These are phyloP conservation scores for Stenchaetothrips biformis DNA, from an alignment of 2,888 invertebrate genomes.

Conservation along the genomic window DNA sequence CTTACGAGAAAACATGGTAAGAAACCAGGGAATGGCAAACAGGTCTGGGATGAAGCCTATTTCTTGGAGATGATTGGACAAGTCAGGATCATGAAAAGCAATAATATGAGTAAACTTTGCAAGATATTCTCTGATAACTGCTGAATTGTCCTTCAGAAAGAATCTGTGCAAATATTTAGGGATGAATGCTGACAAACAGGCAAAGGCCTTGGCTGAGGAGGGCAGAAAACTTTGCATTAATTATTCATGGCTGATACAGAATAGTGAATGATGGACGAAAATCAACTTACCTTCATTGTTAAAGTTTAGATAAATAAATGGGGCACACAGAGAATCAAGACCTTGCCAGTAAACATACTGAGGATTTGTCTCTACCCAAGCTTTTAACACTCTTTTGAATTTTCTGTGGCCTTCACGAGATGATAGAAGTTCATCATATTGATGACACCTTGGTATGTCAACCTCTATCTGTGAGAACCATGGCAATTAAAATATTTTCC, in stretches of 20 bases:
- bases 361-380: slow-evolving; percentile 91
- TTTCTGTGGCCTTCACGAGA: slow-evolving; percentile 89
- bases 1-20: slow-evolving; percentile 98
- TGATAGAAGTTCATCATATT: slow-evolving; percentile 93
- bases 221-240: slow-evolving; percentile 34
- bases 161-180: slow-evolving; percentile 95
- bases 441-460: slow-evolving; percentile 98
- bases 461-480: slow-evolving; percentile 78
- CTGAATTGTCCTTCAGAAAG: slow-evolving; percentile 94
- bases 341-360: slow-evolving; percentile 99
- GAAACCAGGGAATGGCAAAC: slow-evolving; percentile 98
- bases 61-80: slow-evolving; percentile 84
- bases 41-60: slow-evolving; percentile 96
- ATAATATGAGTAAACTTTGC: slow-evolving; percentile 95
- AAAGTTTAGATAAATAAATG: slow-evolving; percentile 94
- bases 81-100: slow-evolving; percentile 88
- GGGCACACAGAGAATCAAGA: slow-evolving; percentile 93
- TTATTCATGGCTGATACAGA: neutral
- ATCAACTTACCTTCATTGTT: slow-evolving; percentile 77
- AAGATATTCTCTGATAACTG: slow-evolving; percentile 94
- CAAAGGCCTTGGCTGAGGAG: slow-evolving; percentile 82
- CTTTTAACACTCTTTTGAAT: slow-evolving; percentile 87
- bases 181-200: slow-evolving; percentile 91
- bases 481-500: slow-evolving; percentile 31
- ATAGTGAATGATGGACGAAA: neutral